Base-by-base conservation (phyloP, 2,113 vertebrate genomes). In the Pygoscelis adeliae region DNA sequence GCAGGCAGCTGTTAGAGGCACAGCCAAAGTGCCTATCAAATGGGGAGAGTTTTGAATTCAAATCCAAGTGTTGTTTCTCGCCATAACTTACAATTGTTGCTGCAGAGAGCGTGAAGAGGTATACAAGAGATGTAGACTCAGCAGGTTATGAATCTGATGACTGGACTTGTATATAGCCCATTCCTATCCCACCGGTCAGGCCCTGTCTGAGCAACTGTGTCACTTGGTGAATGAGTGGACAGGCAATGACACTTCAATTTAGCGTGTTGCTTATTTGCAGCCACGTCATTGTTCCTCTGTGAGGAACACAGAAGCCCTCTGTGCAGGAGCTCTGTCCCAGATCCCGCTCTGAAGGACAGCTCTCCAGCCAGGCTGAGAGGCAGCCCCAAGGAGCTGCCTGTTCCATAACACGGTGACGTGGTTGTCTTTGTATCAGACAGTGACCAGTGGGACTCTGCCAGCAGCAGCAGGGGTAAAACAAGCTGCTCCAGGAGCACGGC, bases 371-470 rank as follows among this genome's bases (percentile, higher is more conserved):
- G 36, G 36, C 72, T 46, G 40, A 26, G n/a, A 8, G 11, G 29
- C 62, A 55, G 65, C 32, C 55, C 27, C 2, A 1, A 11, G 52
- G 30, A 66, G 46, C n/a, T 53, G 47, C 44, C 49, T 1, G 1
- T 66, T 55, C 42, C 11, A 0, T 55, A 44, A 26, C 4, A 6
- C 1, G 6, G 17, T 77, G 50, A 13, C 21, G 8, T 1, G 4
- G 25, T 26, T 42, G 49, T 18, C 50, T 79, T 42, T 72, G 18
- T 26, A 2, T 44, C 19, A 44, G 50, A 10, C 2, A 2, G 22
- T 18, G 49, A 26, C 25, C 3, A 3, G 16, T 30, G 32, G 72
- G 46, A 22, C 38, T 78, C 44, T 70, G 13, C 14, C 20, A 59
- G 30, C 34, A 63, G 53, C 40, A 66, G 52, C 42, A 47, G 32